Percentiles rank a stretch among this genome's conserved stretches.
These are phyloP conservation scores for Drosophila anceps DNA, from an alignment of 2,888 invertebrate genomes.

Conservation along the genomic window DNA sequence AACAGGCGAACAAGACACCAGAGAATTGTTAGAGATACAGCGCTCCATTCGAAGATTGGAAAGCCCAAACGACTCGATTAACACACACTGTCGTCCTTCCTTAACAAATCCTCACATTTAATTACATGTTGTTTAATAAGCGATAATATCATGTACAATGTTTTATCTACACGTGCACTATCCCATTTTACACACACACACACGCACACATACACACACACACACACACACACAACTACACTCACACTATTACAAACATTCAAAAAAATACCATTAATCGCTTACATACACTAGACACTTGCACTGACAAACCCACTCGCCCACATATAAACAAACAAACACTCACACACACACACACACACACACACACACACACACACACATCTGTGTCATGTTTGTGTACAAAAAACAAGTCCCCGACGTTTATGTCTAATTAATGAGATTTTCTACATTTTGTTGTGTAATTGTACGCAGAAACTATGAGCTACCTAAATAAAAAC, in stretches of 20 bases:
- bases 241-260: constrained; percentile 17
- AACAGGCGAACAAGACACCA: constrained; percentile 25
- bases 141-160: constrained; percentile 76
- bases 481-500: constrained; percentile 50
- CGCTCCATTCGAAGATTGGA: constrained; percentile 50
- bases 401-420: constrained; percentile 59
- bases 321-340: constrained; percentile 27
- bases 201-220: background rate
- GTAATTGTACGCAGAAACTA: constrained; percentile 39
- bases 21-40: constrained; percentile 41
- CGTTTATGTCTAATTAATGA: constrained; percentile 63
- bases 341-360: too few relatives aligned
- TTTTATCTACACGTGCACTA: constrained; percentile 56
- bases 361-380: constrained; percentile 31
- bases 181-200: constrained; percentile 5
- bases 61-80: constrained; percentile 16
- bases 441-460: constrained; percentile 47
- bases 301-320: constrained; percentile 26
- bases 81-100: constrained; percentile 11
- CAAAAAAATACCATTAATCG: constrained; percentile 23
- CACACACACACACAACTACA: background rate
- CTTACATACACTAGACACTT: constrained; percentile 22
- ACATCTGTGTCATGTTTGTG: constrained; percentile 45
- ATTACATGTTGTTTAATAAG: constrained; percentile 51
- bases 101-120: constrained; percentile 18